A percentile compares a stretch with the other conserved stretches of the same genome.
Conservation (phyloP, 2,888 invertebrate genomes). For the Acrocyrtus sp. region DNA sequence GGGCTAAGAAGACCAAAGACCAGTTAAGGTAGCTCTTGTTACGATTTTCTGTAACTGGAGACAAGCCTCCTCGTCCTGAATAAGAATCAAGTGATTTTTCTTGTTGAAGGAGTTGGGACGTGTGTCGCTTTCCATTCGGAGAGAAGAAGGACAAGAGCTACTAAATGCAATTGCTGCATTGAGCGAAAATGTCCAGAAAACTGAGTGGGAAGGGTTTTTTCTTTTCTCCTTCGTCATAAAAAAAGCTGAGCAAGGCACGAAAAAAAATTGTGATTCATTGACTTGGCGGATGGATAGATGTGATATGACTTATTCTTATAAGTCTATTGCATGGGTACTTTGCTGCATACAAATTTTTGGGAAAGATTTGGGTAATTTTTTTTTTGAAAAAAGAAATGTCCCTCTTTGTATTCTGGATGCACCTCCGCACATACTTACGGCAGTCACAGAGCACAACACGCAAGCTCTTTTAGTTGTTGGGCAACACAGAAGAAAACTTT, state of each 20-base stretch:
- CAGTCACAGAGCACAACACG: too few relatives aligned
- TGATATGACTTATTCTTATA: conserved; percentile 19
- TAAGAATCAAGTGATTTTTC: neutral
- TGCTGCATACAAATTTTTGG: conserved; percentile 43
- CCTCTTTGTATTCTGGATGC: too few relatives aligned
- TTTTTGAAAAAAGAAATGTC: too few relatives aligned
- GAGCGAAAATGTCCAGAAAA: neutral
- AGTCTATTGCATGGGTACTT: conserved; percentile 20
- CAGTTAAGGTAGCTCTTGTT: neutral
- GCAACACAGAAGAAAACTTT: too few relatives aligned
- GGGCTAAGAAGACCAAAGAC: too few relatives aligned
- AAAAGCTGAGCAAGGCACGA: conserved; percentile 5
- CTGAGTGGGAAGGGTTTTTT: conserved; percentile 3
- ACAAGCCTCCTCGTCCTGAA: neutral
- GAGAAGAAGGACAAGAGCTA: conserved; percentile 21
- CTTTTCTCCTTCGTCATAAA: conserved; percentile 28
- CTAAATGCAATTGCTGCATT: neutral
- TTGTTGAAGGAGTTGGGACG: too few relatives aligned
- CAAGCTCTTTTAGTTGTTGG: too few relatives aligned
- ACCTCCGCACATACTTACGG: too few relatives aligned
- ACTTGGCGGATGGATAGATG: conserved; percentile 18
- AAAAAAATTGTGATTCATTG: conserved; percentile 46
- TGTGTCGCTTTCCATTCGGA: conserved; percentile 11
- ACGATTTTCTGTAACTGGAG: conserved; percentile 1
- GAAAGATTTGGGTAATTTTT: neutral